These are phyloP conservation scores for Bubalus kerabau DNA, from an alignment of 2,113 vertebrate species.

Conservation along the genomic window DNA sequence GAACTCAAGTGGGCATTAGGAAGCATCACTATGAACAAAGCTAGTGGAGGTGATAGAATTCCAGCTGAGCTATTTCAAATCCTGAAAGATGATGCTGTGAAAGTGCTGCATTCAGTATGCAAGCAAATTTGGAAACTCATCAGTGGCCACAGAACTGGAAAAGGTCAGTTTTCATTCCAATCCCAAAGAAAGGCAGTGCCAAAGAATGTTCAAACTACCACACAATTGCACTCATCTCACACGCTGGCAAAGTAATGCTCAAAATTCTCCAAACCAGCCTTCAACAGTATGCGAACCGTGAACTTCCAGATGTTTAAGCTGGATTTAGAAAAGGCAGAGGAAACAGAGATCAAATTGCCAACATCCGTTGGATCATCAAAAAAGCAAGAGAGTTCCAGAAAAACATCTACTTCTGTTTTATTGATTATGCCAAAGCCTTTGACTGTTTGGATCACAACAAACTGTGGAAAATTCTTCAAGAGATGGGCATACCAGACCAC, in stretches of 20 bases:
- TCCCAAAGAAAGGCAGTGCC: not conserved
- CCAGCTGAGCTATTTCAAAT: not conserved
- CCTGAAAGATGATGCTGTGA: not conserved
- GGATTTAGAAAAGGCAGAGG: not conserved
- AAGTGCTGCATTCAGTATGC: fast-evolving
- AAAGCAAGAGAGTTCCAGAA: not conserved
- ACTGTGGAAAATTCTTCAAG: not conserved
- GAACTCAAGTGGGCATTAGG: not conserved
- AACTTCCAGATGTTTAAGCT: not conserved
- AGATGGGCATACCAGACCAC: not conserved
- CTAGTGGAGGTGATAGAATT: not conserved
- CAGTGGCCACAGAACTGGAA: not conserved
- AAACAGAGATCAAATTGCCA: not conserved
- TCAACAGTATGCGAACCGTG: not conserved
- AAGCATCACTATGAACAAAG: not conserved
- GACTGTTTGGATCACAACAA: not conserved
- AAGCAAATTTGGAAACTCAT: not conserved
- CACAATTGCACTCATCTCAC: not conserved
- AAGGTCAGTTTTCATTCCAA: not conserved
- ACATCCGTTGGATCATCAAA: not conserved
- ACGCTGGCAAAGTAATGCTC: not conserved
- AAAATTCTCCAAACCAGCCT: not conserved
- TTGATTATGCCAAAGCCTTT: not conserved
- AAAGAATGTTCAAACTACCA: not conserved
- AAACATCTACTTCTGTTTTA: not conserved